Evolutionary conservation across 2,113 vertebrate genomes (phyloP).

Genomic region (Murina feae): DNA sequence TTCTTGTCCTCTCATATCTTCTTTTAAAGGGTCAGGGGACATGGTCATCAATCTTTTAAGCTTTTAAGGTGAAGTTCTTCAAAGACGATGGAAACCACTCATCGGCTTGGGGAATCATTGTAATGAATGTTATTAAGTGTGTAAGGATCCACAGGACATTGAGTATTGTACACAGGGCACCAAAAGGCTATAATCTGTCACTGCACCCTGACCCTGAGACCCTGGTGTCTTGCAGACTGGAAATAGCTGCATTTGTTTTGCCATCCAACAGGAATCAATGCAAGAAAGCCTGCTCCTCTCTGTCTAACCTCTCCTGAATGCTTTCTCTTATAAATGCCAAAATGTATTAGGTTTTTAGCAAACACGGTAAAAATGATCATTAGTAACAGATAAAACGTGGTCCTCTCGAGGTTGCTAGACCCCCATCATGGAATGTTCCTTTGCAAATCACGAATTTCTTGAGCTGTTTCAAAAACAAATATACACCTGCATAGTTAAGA

Average conservation of each 20-base stretch:
- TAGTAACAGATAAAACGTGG: background rate
- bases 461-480: background rate
- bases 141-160: conserved; percentile 53
- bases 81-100: conserved; percentile 32
- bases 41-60: background rate
- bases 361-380: background rate
- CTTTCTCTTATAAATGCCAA: background rate
- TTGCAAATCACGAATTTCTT: background rate
- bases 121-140: conserved; percentile 66
- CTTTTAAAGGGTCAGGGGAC: conserved; percentile 16
- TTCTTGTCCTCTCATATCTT: conserved; percentile 1
- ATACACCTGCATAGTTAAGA: background rate
- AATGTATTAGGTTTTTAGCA: background rate
- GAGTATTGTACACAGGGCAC: background rate
- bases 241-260: background rate
- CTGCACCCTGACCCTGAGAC: background rate
- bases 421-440: background rate
- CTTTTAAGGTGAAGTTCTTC: background rate
- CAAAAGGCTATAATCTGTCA: conserved; percentile 36
- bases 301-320: background rate
- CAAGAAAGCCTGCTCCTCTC: background rate
- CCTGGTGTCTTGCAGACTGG: background rate
- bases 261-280: background rate
- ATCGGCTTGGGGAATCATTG: conserved; percentile 44
- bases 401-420: background rate